Base-by-base conservation (phyloP, 2,888 invertebrate genomes). In the Lycaena phlaeas region DNA sequence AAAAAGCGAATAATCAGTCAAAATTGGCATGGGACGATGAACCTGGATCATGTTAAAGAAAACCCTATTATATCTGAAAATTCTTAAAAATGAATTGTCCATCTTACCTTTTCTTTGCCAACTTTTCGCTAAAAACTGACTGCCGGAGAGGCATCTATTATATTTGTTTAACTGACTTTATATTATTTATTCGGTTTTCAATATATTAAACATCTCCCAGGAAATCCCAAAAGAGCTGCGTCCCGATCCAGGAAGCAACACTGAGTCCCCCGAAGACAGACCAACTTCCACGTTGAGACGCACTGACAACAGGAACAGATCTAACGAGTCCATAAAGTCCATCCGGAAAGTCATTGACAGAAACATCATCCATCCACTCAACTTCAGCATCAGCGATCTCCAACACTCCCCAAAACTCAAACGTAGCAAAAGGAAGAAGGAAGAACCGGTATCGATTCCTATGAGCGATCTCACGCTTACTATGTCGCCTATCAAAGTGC, bases 211-310 rank as follows among this genome's bases (percentile, higher is more conserved):
- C n/a, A 29, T 37, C 42, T 43, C 27, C 36, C 58, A 84, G 82
- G 86, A 87, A 58, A 55, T 88, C 36, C 87, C 88, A 1, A 74
- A 66, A 48, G 71, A 73, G 44, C 53, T 75, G 5, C 69, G 61
- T 36, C 78, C 87, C 26, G 86, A 88, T 54, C 88, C 91, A 0
- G 89, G 88, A 7, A 90, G 90, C 58, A 90, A 90, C 57, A 87
- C 87, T 9, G 90, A 90, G 57, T 89, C 90, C 0, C 89, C 90
- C 0, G 88, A 88, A 61, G 87, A 88, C 17, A 65, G 74, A 30
- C 85, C 88, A 0, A 59, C 79, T 7, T 73, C 88, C 42, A 77
- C 78, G 0, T 55, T 71, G 7, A 82, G 59, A 59, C 75, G 59
- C 29, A 44, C 62, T 0, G 64, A 74, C 42, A 73, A 67, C 42